These are phyloP conservation scores for Psococerastis gibbosa DNA, from an alignment of 2,888 invertebrate genomes.

Conservation along the genomic window DNA sequence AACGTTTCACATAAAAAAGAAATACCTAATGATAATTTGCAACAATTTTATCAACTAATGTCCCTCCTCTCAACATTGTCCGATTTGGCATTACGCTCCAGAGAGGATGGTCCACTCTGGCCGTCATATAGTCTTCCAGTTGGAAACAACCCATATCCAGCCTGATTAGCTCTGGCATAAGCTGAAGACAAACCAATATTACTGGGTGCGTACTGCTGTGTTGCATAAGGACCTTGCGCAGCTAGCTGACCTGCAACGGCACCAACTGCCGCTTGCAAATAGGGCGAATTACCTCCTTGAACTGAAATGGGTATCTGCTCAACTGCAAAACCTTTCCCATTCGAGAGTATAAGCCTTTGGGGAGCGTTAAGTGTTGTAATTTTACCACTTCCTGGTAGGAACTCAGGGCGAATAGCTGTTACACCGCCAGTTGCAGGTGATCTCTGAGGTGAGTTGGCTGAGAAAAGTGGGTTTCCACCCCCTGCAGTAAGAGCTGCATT, in stretches of 20 bases:
- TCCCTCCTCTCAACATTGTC: no score
- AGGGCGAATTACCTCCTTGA: not conserved
- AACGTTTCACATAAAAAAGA: no score
- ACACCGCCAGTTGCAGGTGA: not conserved
- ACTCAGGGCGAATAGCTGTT: not conserved
- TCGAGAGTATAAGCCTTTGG: not conserved
- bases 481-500: not conserved
- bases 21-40: no score
- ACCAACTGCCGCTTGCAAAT: not conserved
- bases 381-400: not conserved
- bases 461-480: not conserved
- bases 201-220: not conserved
- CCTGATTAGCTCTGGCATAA: not conserved
- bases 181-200: not conserved
- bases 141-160: not conserved
- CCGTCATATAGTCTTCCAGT: no score
- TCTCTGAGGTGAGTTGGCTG: not conserved
- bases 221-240: not conserved
- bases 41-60: no score
- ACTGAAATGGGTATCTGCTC: not conserved
- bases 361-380: not conserved
- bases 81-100: no score
- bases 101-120: no score
- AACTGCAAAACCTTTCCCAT: not conserved
- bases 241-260: not conserved